Evolutionary conservation across 2,113 vertebrate genomes (phyloP).

Genomic region (Parus major): DNA sequence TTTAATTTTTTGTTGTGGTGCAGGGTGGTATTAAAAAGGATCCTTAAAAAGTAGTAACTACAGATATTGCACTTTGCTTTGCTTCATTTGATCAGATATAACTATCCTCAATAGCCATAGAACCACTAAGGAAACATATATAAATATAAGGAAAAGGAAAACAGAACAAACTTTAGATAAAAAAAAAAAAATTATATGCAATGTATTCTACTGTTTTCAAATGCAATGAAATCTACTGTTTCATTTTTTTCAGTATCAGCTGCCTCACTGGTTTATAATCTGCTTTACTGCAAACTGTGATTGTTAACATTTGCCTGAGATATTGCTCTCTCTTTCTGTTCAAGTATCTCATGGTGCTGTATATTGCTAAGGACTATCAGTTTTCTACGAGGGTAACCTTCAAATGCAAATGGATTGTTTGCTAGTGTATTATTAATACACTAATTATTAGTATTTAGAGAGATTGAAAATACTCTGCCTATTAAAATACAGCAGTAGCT

Average conservation of each 20-base stretch:
- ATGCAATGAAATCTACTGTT: not conserved
- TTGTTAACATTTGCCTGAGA: not conserved
- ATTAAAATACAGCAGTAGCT: not conserved
- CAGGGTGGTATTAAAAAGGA: not conserved
- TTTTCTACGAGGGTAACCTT: not conserved
- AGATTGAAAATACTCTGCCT: not conserved
- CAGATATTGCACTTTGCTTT: not conserved
- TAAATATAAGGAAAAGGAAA: not conserved
- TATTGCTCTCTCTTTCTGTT: not conserved
- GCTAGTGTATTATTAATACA: too few species aligned
- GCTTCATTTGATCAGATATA: not conserved
- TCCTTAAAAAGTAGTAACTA: not conserved
- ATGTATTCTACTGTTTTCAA: not conserved
- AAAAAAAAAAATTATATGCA: too few species aligned
- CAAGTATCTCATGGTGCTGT: not conserved
- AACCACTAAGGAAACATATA: not conserved
- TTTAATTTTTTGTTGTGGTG: not conserved
- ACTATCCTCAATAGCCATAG: not conserved
- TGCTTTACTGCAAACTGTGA: not conserved
- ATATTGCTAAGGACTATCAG: not conserved
- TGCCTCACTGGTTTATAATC: not conserved
- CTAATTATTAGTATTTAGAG: not conserved
- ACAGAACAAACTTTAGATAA: not conserved
- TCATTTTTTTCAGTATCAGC: not conserved
- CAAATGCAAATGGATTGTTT: not conserved